Evolutionary conservation across 37 sponge, comb jelly and placozoan genomes (phyloP).

Genomic region (Aplysina aerophoba): DNA sequence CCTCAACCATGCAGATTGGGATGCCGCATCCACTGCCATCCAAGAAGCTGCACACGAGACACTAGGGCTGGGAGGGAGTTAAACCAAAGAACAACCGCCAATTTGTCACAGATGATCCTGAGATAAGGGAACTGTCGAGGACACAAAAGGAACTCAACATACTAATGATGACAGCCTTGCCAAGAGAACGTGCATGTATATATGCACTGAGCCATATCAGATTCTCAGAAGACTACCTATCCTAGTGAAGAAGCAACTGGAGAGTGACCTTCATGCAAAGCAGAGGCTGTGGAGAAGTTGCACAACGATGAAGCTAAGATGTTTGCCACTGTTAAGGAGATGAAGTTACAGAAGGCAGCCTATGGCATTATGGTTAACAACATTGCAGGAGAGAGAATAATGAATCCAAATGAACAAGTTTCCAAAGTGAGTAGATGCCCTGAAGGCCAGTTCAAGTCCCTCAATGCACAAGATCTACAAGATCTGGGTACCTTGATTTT

Average conservation of each 20-base stretch:
- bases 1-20: too few relatives aligned
- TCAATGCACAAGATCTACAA: slow-evolving; percentile 18
- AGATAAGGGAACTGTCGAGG: neutral
- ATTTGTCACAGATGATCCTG: slow-evolving; percentile 14
- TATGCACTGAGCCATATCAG: neutral
- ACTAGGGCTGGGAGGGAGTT: too few relatives aligned
- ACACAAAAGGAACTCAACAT: neutral
- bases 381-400: slow-evolving; percentile 7
- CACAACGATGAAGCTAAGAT: slow-evolving; percentile 11
- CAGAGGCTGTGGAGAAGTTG: slow-evolving; percentile 18
- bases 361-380: neutral
- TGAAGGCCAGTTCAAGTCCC: slow-evolving; percentile 5
- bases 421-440: neutral
- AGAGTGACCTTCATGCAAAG: slow-evolving; percentile 17
- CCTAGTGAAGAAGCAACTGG: slow-evolving; percentile 2
- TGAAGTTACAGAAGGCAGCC: slow-evolving; percentile 12
- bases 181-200: neutral
- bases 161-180: neutral
- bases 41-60: too few relatives aligned
- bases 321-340: slow-evolving; percentile 6
- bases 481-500: neutral
- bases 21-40: too few relatives aligned
- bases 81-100: neutral
- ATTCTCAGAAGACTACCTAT: neutral
- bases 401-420: slow-evolving; percentile 18